Base-by-base conservation (phyloP, 2,113 vertebrate genomes). In the Eubucco bourcierii region DNA sequence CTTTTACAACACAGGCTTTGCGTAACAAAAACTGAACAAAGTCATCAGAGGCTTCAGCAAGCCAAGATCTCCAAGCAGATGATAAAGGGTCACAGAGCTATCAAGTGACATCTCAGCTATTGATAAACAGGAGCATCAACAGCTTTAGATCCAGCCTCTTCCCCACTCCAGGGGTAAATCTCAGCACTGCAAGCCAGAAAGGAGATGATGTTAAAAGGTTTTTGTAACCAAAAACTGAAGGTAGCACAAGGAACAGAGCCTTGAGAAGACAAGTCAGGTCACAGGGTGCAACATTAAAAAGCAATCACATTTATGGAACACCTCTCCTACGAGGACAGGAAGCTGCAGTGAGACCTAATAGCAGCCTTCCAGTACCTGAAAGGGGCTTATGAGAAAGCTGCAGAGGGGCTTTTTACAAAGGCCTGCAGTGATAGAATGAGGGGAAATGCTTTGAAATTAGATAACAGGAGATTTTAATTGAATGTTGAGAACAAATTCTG, bases 11-110 rank as follows among this genome's bases (percentile, higher is more conserved):
- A 4, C 2, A 1, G 3, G 6, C 70, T 76, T 92, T 60, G 37
- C 0, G 0, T 21, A 87, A 88, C 17, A 13, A 50, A 76, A 79
- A 9, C 13, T 1, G 0, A 73, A 56, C 4, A 9, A 7, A 3
- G 1, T 0, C 0, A 0, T 9, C 41, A 65, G 82, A 67, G 31
- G 41, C 78, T 66, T 55, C 79, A 37, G 84, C 56, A 78, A 84
- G 78, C 25, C 17, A 74, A 77, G 53, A 6, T 53, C 76, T 83
- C 79, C 60, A 58, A 50, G 34, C 28, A 66, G 1, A 17, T 1
- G 1, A 1, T 6, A 39, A 39, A 79, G 39, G 9, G 28, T 5
- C 46, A 19, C 44, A 47, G 12, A 61, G 59, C 28, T 60, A 58
- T 33, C 56, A 37, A 44, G 4, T 44, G 16, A 28, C 65, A 74